Conservation (phyloP, 2,113 vertebrate genomes). For the Synchiropus splendidus region DNA sequence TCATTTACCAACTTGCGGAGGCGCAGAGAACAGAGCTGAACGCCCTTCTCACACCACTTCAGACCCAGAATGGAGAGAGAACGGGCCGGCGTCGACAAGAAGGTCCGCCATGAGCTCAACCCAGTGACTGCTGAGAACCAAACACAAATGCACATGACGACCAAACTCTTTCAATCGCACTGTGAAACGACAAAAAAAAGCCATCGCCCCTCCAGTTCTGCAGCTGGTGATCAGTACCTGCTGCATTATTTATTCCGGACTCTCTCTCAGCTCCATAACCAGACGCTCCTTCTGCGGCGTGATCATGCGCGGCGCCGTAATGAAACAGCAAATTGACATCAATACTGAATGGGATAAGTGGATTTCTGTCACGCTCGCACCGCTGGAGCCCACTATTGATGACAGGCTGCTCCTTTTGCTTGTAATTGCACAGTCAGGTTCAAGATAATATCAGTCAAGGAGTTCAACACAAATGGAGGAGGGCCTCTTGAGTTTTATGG, state of each 20-base stretch:
- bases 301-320: constrained; percentile 33
- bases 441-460: constrained; percentile 42
- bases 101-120: too few relatives aligned
- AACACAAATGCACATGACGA: too few relatives aligned
- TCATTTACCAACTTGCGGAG: too few relatives aligned
- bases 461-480: constrained; percentile 35
- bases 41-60: too few relatives aligned
- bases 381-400: constrained; percentile 44
- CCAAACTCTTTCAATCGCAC: too few relatives aligned
- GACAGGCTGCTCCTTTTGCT: constrained; percentile 7
- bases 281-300: constrained; percentile 25
- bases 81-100: too few relatives aligned
- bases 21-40: too few relatives aligned
- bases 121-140: too few relatives aligned
- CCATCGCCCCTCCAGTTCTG: too few relatives aligned
- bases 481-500: constrained; percentile 30
- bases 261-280: constrained; percentile 36
- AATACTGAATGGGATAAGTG: constrained; percentile 49
- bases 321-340: constrained; percentile 53
- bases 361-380: constrained; percentile 51
- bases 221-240: constrained; percentile 4
- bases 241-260: constrained; percentile 46
- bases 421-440: constrained; percentile 39
- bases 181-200: too few relatives aligned
- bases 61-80: too few relatives aligned